Conservation (phyloP, 1,140 invertebrate species). For the Sitobion miscanthi region DNA sequence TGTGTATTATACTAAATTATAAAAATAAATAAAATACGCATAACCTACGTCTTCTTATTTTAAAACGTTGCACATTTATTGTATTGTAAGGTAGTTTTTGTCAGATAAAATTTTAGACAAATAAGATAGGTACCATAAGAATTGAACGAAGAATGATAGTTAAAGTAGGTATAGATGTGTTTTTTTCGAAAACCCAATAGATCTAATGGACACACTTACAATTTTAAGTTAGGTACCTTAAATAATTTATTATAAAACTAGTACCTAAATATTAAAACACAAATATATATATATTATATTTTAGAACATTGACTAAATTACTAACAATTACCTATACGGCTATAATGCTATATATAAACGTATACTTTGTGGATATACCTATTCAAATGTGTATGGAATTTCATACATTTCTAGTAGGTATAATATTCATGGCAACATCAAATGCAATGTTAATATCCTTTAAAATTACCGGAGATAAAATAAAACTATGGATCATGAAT, state of each 20-base stretch:
- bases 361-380: neutral
- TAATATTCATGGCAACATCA: neutral
- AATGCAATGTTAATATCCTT: neutral
- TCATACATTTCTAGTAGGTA: neutral
- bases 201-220: neutral
- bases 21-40: neutral
- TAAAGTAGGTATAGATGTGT: neutral
- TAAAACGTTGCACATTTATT: neutral
- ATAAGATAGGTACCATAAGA: neutral
- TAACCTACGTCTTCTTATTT: neutral
- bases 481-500: neutral
- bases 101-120: neutral
- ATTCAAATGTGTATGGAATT: neutral
- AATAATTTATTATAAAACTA: slow-evolving; percentile 7
- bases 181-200: neutral
- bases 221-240: neutral
- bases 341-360: neutral
- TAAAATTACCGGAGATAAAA: neutral
- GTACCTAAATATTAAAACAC: neutral
- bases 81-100: neutral
- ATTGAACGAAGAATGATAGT: neutral
- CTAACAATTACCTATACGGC: neutral
- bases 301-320: neutral
- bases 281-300: slow-evolving; percentile 16
- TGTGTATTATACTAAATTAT: neutral